Percentiles rank a stretch among this genome's conserved stretches.
Evolutionary conservation across 2,113 vertebrate genomes (phyloP).

Genomic region (Elgaria multicarinata): DNA sequence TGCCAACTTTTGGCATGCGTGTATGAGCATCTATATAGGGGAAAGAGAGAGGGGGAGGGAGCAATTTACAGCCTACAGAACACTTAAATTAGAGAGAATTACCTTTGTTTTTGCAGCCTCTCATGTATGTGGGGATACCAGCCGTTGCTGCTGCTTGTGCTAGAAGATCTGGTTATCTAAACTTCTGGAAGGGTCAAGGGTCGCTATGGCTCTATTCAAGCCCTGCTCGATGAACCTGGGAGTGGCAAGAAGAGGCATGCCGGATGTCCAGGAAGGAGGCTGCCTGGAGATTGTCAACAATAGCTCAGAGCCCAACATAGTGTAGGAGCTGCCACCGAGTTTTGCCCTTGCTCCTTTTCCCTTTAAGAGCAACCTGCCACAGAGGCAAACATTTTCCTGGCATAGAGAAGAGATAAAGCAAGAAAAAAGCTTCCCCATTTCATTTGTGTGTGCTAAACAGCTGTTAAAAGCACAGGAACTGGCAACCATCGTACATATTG

Average conservation of each 20-base stretch:
- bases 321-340: not conserved
- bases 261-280: not conserved
- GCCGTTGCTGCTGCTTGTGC: not conserved
- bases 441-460: not conserved
- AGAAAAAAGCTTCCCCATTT: not conserved
- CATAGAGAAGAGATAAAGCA: not conserved
- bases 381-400: not conserved
- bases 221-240: slow-evolving; percentile 35
- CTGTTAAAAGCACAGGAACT: not conserved
- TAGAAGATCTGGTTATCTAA: not conserved
- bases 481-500: not conserved
- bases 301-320: not conserved
- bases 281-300: not conserved
- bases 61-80: not conserved
- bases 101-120: not conserved
- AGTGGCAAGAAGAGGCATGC: slow-evolving; percentile 2
- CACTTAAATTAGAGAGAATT: not conserved
- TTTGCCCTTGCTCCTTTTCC: not conserved
- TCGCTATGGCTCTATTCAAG: not conserved
- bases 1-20: not conserved
- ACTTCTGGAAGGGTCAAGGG: slow-evolving; percentile 21
- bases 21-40: not conserved
- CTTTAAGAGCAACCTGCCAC: not conserved
- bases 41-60: not conserved
- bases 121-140: not conserved